Base-by-base conservation (phyloP, 2,888 invertebrate genomes). In the Artemia sinica region DNA sequence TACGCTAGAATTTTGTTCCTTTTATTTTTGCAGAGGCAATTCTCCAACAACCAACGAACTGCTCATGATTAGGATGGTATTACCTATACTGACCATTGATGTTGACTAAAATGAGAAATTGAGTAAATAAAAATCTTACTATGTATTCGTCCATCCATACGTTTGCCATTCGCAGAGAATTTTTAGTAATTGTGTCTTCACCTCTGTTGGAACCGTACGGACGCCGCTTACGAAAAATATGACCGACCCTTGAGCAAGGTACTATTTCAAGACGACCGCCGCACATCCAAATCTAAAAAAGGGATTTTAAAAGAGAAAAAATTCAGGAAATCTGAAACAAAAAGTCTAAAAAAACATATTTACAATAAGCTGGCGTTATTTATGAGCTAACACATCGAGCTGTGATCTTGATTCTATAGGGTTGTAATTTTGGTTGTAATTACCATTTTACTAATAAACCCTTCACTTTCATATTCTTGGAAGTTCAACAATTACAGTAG, bases 111-210 rank as follows among this genome's bases (percentile, higher is more conserved):
- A 28, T 28, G 1, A 28, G 4, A 28, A 28, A 28, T 2, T 28
- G 1, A 4, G 4, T 1, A 28, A 28, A 28, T 28, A 28, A 28
- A 28, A 28, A 28, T 28, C 71, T 69, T 74, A 87, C 88, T 76
- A 87, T 87, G 76, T 88, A 97, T 66, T 92, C 87, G 76, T 97
- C 97, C 88, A 98, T 86, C 97, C 97, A 98, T 0, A 97, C 96
- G 74, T 88, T 82, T 0, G 95, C 97, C 73, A 95, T 86, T 7
- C 97, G 82, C 74, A 96, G 81, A 0, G 95, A 94, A 79, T 98
- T 98, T 72, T 85, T 84, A 9, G 90, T 78, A 88, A 93, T 90
- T 10, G 89, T 90, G 74, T 96, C 92, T 72, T 86, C 85, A 11
- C 89, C 89, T 73, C 84, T 83, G 1, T 86, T 85, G 1, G 88